phyloP scores from a whole-genome alignment of 2,113 vertebrate species.

The Nothobranchius furzeri region DNA sequence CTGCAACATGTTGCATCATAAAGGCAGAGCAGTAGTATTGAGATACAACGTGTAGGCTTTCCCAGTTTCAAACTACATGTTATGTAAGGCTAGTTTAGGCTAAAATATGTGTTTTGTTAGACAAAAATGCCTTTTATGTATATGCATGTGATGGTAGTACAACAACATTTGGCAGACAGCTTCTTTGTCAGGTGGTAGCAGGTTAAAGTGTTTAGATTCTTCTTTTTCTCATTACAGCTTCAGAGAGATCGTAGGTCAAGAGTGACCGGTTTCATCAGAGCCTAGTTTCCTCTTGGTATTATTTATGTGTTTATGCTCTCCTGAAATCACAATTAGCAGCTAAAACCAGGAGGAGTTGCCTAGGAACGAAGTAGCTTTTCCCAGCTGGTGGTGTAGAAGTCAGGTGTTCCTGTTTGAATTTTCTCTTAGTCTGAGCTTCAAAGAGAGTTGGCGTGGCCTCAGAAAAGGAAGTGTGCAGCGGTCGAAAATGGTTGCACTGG shows the following conservation, averaged over 20 bases:
- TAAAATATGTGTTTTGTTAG: background rate
- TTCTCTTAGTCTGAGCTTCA: constrained; percentile 43
- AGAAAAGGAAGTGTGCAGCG: constrained; percentile 31
- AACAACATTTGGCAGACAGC: constrained; percentile 20
- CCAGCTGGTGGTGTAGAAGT: constrained; percentile 57
- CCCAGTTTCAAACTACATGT: constrained; percentile 10
- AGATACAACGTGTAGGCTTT: constrained; percentile 5
- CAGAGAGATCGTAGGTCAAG: constrained; percentile 47
- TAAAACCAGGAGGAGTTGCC: constrained; percentile 61
- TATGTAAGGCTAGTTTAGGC: background rate
- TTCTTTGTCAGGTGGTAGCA: constrained; percentile 31
- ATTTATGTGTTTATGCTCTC: constrained; percentile 56
- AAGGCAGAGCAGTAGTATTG: constrained; percentile 12
- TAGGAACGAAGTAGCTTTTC: constrained; percentile 58
- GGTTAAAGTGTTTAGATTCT: constrained; percentile 26
- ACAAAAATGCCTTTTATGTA: background rate
- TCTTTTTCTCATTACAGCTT: constrained; percentile 30
- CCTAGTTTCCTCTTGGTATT: constrained; percentile 57
- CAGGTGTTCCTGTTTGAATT: constrained; percentile 54
- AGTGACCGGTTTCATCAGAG: constrained; percentile 57
- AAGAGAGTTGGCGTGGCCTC: constrained; percentile 40
- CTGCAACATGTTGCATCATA: constrained; percentile 15
- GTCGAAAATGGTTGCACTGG: constrained; percentile 31
- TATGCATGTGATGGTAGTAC: constrained; percentile 3
- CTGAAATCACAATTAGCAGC: constrained; percentile 65